Conservation (phyloP, 2,888 invertebrate species). For the Drosophila nr. medialis region DNA sequence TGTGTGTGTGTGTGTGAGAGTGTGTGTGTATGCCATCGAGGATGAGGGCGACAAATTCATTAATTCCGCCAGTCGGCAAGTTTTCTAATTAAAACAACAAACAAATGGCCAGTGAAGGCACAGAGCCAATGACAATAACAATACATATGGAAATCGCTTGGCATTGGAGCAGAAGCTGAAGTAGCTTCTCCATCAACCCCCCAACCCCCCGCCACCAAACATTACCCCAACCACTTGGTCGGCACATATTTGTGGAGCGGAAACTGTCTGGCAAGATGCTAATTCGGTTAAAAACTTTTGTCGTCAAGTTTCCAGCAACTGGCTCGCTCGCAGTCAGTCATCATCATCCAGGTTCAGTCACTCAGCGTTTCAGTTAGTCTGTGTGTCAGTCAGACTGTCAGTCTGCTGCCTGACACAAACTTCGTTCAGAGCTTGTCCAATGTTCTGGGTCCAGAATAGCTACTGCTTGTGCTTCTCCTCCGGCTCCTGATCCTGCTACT, state of each 20-base stretch:
- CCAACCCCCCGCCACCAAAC: too few relatives aligned
- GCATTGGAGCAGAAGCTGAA: slow-evolving; percentile 20
- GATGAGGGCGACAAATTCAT: slow-evolving; percentile 61
- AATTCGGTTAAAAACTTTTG: slow-evolving; percentile 79
- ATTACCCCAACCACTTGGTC: not conserved
- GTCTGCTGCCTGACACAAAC: slow-evolving; percentile 57
- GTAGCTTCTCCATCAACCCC: not conserved
- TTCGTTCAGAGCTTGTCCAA: slow-evolving; percentile 54
- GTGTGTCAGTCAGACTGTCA: slow-evolving; percentile 14
- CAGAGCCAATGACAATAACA: slow-evolving; percentile 58
- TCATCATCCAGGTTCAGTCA: slow-evolving; percentile 28
- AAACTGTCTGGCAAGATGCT: slow-evolving; percentile 80
- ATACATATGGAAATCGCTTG: slow-evolving; percentile 74
- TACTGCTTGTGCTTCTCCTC: slow-evolving; percentile 6
- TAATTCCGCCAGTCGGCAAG: slow-evolving; percentile 72
- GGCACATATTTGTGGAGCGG: slow-evolving; percentile 56
- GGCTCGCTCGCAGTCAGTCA: slow-evolving; percentile 43
- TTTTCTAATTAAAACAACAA: slow-evolving; percentile 80
- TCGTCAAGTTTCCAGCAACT: slow-evolving; percentile 74
- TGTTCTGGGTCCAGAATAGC: slow-evolving; percentile 8
- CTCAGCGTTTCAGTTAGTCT: slow-evolving; percentile 16
- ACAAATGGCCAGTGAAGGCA: slow-evolving; percentile 67
- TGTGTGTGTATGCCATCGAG: not conserved
- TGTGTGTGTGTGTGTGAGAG: not conserved
- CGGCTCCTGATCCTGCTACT: slow-evolving; percentile 4